Conservation (phyloP, 2,113 vertebrate genomes). For the Petromus typicus region DNA sequence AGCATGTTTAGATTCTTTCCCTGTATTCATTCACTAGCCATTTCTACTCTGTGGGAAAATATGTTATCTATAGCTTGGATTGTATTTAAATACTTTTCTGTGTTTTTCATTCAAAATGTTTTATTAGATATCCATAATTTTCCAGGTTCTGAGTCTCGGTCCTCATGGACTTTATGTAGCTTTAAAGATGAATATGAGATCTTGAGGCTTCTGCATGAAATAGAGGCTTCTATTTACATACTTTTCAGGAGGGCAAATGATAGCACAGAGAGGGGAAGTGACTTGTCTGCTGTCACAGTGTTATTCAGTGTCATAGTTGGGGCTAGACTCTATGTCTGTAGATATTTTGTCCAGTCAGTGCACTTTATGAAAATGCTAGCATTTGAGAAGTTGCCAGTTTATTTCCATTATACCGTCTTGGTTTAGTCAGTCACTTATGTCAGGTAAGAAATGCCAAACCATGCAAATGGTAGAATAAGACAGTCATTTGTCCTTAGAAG, state of each 20-base stretch:
- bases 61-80: neutral
- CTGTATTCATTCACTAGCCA: neutral
- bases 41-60: neutral
- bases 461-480: neutral
- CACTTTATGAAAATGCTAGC: neutral
- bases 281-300: neutral
- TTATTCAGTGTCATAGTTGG: neutral
- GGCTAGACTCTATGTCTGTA: neutral
- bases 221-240: neutral
- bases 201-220: neutral
- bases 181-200: conserved; percentile 11
- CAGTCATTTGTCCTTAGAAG: neutral
- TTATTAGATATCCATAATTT: neutral
- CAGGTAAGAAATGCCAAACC: neutral
- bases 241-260: neutral
- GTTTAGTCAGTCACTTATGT: conserved; percentile 29
- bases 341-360: neutral
- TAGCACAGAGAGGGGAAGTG: neutral
- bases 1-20: neutral
- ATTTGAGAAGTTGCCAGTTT: neutral
- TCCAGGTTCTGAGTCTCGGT: neutral
- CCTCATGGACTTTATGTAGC: neutral
- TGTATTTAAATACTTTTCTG: neutral
- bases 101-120: neutral
- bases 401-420: neutral